phyloP scores from a whole-genome alignment of 2,113 vertebrate species.

The Pedionomus torquatus region DNA sequence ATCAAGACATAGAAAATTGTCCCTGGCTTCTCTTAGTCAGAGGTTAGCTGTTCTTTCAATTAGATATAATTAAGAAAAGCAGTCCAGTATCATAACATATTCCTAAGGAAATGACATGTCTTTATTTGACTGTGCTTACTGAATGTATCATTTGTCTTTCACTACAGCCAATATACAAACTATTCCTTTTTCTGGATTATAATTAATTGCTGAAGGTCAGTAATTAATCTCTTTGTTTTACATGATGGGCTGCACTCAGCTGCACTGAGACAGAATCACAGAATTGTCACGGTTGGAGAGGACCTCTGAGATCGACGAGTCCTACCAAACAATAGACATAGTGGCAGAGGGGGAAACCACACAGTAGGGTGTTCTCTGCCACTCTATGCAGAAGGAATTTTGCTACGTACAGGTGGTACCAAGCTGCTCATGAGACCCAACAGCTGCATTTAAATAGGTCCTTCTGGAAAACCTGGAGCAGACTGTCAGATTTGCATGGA shows the following conservation, averaged over 20 bases:
- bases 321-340: too few species aligned
- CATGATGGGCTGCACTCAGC: background rate
- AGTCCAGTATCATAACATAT: background rate
- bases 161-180: background rate
- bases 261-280: background rate
- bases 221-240: background rate
- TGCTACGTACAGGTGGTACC: fast-evolving
- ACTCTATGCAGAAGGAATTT: background rate
- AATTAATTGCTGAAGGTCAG: background rate
- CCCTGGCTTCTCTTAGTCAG: background rate
- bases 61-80: background rate
- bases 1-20: background rate
- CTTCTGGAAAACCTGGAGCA: background rate
- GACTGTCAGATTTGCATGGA: background rate
- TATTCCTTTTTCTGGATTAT: background rate
- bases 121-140: background rate
- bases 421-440: background rate
- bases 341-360: background rate
- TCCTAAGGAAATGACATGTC: background rate
- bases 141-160: background rate
- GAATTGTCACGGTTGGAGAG: too few species aligned
- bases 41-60: background rate
- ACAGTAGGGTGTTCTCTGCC: background rate
- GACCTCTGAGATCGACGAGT: too few species aligned
- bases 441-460: fast-evolving